phyloP scores from a whole-genome alignment of 2,888 invertebrate genomes.

The Thera britannica region DNA sequence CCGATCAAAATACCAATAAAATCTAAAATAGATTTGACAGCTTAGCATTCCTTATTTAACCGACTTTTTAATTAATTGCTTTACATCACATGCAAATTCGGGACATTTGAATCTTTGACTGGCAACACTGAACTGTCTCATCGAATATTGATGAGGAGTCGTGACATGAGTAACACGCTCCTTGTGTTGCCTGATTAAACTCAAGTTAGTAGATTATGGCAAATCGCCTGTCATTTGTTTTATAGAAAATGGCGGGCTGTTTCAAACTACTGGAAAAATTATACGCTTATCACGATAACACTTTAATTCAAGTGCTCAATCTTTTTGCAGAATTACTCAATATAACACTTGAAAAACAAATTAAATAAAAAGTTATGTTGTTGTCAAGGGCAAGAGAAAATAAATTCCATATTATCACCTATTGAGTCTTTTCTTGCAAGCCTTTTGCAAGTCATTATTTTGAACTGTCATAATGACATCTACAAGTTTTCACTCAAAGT shows the following conservation, averaged over 20 bases:
- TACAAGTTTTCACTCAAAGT: constrained; percentile 15
- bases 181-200: constrained; percentile 37
- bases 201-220: background rate
- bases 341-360: too few relatives aligned
- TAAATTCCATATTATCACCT: too few relatives aligned
- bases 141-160: constrained; percentile 41
- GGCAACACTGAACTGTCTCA: constrained; percentile 35
- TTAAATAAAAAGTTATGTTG: too few relatives aligned
- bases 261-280: background rate
- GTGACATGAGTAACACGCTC: constrained; percentile 38
- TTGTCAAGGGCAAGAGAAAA: too few relatives aligned
- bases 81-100: constrained; percentile 26
- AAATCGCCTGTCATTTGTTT: background rate
- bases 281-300: background rate
- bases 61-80: constrained; percentile 26
- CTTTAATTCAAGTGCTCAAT: too few relatives aligned
- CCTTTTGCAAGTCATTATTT: too few relatives aligned
- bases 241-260: background rate
- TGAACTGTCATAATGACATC: constrained; percentile 8
- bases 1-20: background rate
- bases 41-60: background rate
- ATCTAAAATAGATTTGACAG: background rate
- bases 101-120: constrained; percentile 29
- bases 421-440: too few relatives aligned
- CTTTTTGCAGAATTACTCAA: too few relatives aligned